A percentile compares a stretch with the other conserved stretches of the same genome.
phyloP scores from a whole-genome alignment of 2,888 invertebrate species.

The Scaptomyza parva region DNA sequence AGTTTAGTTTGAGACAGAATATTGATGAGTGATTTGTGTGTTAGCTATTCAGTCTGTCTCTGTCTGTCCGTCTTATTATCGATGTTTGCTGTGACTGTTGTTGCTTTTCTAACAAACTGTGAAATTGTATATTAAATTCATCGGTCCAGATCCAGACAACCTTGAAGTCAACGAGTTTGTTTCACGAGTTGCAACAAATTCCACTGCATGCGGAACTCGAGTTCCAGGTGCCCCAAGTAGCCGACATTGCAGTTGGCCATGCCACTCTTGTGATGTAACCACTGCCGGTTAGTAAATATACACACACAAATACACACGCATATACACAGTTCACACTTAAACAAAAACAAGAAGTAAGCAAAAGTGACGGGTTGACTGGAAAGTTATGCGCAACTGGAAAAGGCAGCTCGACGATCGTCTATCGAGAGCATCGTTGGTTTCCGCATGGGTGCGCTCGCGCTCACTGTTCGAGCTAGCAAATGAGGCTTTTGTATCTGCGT shows the following conservation, averaged over 20 bases:
- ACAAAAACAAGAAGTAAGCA: slow-evolving; percentile 7
- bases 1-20: slow-evolving; percentile 27
- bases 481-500: slow-evolving; percentile 7
- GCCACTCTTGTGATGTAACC: slow-evolving; percentile 56
- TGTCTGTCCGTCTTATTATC: slow-evolving; percentile 17
- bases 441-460: slow-evolving; percentile 41
- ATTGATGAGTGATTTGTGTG: slow-evolving; percentile 20
- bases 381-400: slow-evolving; percentile 45
- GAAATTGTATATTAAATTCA: slow-evolving; percentile 52
- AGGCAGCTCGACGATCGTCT: slow-evolving; percentile 24
- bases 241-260: slow-evolving; percentile 39
- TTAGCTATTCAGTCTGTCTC: slow-evolving; percentile 8
- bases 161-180: slow-evolving; percentile 31
- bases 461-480: slow-evolving; percentile 12
- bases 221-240: slow-evolving; percentile 25
- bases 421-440: slow-evolving; percentile 30
- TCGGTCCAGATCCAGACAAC: slow-evolving; percentile 45
- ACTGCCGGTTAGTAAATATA: slow-evolving; percentile 19
- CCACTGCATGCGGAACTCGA: slow-evolving; percentile 68
- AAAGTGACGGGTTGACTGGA: slow-evolving; percentile 41
- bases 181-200: slow-evolving; percentile 17
- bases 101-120: slow-evolving; percentile 55
- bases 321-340: background rate
- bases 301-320: background rate
- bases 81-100: slow-evolving; percentile 16